Evolutionary conservation across 2,888 invertebrate genomes (phyloP).

Genomic region (Dolichomitus sp.): DNA sequence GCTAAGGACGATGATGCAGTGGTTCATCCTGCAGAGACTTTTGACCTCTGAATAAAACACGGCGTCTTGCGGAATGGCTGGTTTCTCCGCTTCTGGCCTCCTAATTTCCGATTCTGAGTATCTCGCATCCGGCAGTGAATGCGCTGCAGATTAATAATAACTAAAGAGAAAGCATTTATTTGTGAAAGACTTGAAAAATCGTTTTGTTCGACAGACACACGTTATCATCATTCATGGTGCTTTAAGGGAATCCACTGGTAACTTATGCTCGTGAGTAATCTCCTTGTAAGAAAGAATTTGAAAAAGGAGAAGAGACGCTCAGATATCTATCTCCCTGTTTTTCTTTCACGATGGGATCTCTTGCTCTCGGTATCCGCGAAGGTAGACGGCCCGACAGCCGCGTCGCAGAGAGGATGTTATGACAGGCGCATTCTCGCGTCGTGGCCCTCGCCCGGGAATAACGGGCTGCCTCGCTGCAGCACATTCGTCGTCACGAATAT

Average conservation of each 20-base stretch:
- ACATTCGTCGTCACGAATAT: slow-evolving; percentile 49
- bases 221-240: not conserved
- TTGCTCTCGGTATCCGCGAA: slow-evolving; percentile 9
- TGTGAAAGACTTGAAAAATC: not conserved
- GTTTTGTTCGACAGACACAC: not conserved
- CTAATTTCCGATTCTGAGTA: slow-evolving; percentile 75
- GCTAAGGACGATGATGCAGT: slow-evolving; percentile 46
- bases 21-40: slow-evolving; percentile 57
- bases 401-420: slow-evolving; percentile 30
- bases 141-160: slow-evolving; percentile 43
- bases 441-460: slow-evolving; percentile 4
- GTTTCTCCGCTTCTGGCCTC: slow-evolving; percentile 46
- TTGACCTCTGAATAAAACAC: slow-evolving; percentile 48
- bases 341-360: slow-evolving; percentile 10
- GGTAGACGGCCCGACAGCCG: slow-evolving; percentile 31
- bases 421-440: slow-evolving; percentile 39
- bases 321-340: slow-evolving; percentile 22
- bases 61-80: slow-evolving; percentile 62
- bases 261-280: not conserved
- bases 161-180: not conserved
- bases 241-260: not conserved
- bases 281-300: not conserved
- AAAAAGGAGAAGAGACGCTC: not conserved
- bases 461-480: not conserved
- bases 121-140: slow-evolving; percentile 56